phyloP scores from a whole-genome alignment of 2,113 vertebrate genomes.

The Crocuta crocuta region DNA sequence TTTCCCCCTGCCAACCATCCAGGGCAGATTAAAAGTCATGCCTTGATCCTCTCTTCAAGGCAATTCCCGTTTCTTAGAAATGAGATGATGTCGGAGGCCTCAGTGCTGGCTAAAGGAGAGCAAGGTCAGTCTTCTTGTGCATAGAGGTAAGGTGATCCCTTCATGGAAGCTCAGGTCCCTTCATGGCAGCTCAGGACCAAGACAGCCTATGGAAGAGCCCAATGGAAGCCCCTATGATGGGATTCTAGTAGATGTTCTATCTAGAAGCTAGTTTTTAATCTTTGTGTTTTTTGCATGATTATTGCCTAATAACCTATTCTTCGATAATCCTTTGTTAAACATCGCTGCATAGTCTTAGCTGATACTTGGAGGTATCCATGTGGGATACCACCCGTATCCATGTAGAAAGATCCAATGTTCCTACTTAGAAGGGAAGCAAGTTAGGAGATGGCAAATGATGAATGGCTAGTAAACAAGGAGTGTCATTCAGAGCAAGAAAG shows the following conservation, averaged over 20 bases:
- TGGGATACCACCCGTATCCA: not conserved
- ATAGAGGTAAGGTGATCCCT: not conserved
- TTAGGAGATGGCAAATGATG: slow-evolving; percentile 17
- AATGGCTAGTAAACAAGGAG: not conserved
- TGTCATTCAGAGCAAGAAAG: not conserved
- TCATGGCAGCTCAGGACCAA: not conserved
- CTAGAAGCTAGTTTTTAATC: not conserved
- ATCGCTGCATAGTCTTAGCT: not conserved
- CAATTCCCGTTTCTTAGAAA: not conserved
- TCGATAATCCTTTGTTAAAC: not conserved
- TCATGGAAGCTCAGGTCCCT: not conserved
- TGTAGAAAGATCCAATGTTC: not conserved
- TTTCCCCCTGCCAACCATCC: not conserved
- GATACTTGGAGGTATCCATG: not conserved
- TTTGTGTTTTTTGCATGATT: not conserved
- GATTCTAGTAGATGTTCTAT: not conserved
- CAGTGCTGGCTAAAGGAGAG: not conserved
- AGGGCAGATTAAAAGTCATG: not conserved
- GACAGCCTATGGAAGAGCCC: not conserved
- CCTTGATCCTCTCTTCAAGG: not conserved
- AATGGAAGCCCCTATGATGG: not conserved
- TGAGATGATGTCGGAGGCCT: not conserved
- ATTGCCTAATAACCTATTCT: not conserved
- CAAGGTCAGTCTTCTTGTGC: not conserved
- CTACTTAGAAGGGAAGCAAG: not conserved